Conservation (phyloP, 2,113 vertebrate species). For the Cyanoliseus patagonus region DNA sequence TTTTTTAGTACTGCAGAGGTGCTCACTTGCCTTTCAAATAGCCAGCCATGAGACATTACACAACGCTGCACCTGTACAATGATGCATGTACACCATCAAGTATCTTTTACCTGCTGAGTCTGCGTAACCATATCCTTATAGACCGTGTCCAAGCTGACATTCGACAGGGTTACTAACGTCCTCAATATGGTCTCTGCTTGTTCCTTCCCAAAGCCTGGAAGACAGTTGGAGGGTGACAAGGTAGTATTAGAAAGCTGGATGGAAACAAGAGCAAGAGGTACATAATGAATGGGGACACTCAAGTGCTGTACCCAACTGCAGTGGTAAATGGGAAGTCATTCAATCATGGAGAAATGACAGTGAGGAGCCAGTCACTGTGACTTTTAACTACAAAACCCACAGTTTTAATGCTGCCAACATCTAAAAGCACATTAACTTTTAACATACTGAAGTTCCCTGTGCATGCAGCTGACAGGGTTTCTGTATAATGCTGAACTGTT, state of each 20-base stretch:
- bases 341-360: not conserved
- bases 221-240: not conserved
- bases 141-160: slow-evolving; percentile 88
- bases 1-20: not conserved
- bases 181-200: slow-evolving; percentile 91
- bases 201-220: slow-evolving; percentile 86
- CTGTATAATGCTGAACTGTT: not conserved
- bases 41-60: rapidly evolving
- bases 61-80: not conserved
- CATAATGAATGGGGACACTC: not conserved
- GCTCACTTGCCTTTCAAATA: not conserved
- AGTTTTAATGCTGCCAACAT: not conserved
- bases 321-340: not conserved
- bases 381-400: not conserved
- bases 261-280: not conserved
- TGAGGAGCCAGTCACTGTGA: not conserved
- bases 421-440: not conserved
- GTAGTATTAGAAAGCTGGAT: not conserved
- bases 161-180: slow-evolving; percentile 81
- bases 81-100: rapidly evolving
- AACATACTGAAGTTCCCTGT: not conserved
- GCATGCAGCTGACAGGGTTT: not conserved
- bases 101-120: slow-evolving; percentile 87
- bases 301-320: not conserved
- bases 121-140: slow-evolving; percentile 97